Conservation (phyloP, 2,113 vertebrate species). For the Microtus oregoni region DNA sequence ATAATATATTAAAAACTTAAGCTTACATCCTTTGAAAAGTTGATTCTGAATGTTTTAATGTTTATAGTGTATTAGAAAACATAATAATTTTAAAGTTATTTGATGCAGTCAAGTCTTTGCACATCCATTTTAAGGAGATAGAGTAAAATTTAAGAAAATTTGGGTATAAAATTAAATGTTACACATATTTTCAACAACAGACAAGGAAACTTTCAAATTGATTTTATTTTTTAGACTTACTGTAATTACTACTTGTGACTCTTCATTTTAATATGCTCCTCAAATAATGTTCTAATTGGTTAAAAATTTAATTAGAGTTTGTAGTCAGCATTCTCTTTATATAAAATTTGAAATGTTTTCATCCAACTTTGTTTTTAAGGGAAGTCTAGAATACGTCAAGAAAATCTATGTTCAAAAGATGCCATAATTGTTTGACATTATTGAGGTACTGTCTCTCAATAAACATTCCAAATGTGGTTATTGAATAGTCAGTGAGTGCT, state of each 20-base stretch:
- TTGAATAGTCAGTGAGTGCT: not conserved
- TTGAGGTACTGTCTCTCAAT: not conserved
- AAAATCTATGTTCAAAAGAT: constrained; percentile 17
- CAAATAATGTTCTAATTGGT: not conserved
- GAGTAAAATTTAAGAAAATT: not conserved
- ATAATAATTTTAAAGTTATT: not conserved
- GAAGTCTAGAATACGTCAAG: not conserved
- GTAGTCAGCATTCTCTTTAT: not conserved
- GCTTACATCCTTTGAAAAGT: not conserved
- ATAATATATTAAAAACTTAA: not conserved
- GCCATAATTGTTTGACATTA: constrained; percentile 27
- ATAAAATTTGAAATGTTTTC: constrained; percentile 17
- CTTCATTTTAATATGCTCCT: not conserved
- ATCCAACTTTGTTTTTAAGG: not conserved
- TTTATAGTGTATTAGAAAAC: not conserved
- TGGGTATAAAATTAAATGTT: not conserved
- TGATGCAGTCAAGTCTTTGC: not conserved
- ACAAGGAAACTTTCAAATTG: not conserved
- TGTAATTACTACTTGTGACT: not conserved
- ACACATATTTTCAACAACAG: not conserved
- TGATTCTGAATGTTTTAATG: not conserved
- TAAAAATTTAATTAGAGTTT: not conserved
- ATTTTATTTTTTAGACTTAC: not conserved
- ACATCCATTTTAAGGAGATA: not conserved
- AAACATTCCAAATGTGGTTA: not conserved